phyloP scores from a whole-genome alignment of 2,113 vertebrate species.

The Tachuris rubrigastra region DNA sequence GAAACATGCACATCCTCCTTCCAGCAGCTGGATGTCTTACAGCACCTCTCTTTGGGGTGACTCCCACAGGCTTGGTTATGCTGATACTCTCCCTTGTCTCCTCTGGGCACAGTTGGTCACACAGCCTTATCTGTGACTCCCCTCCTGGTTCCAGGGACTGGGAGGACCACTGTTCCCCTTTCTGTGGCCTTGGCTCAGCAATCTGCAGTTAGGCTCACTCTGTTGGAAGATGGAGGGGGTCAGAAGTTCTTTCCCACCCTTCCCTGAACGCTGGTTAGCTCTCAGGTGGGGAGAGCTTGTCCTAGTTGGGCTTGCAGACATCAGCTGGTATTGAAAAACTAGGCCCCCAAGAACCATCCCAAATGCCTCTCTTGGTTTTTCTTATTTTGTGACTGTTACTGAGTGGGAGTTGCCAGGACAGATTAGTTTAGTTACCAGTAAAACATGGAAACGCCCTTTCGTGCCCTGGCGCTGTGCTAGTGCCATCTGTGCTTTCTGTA shows the following conservation, averaged over 20 bases:
- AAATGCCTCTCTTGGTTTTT: not conserved
- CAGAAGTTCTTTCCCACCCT: not conserved
- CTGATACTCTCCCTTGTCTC: not conserved
- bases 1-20: not conserved
- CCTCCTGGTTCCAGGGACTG: not conserved
- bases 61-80: not conserved
- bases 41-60: not conserved
- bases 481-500: not conserved
- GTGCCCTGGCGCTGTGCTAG: not conserved
- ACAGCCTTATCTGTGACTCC: not conserved
- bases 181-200: not conserved
- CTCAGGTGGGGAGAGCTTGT: not conserved
- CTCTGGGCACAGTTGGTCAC: rapidly evolving
- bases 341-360: not conserved
- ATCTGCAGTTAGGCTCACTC: not conserved
- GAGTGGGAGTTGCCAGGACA: not conserved
- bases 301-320: not conserved
- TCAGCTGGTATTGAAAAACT: not conserved
- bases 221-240: not conserved
- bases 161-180: not conserved
- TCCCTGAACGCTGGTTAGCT: not conserved
- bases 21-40: not conserved
- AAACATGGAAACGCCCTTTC: not conserved
- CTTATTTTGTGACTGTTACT: not conserved
- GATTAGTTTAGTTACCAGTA: not conserved